These are phyloP conservation scores for Omphaloscelis lunosa DNA, from an alignment of 2,888 invertebrate genomes.

Conservation along the genomic window DNA sequence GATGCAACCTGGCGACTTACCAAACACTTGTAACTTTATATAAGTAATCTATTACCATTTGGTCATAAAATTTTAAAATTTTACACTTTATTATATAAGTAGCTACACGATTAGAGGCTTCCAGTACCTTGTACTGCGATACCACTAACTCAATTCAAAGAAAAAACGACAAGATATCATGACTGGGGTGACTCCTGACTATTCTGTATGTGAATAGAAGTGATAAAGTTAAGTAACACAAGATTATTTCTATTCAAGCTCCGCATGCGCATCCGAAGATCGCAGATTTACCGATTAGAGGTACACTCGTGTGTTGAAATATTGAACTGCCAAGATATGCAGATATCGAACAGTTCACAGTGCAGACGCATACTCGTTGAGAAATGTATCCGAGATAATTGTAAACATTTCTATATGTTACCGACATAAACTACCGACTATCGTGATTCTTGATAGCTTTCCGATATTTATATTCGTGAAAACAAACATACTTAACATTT, in stretches of 20 bases:
- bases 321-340: conserved; percentile 37
- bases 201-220: neutral
- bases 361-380: conserved; percentile 18
- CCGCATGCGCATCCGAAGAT: conserved; percentile 13
- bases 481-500: neutral
- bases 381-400: conserved; percentile 19
- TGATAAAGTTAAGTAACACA: conserved; percentile 18
- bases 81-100: no score
- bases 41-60: conserved; percentile 9
- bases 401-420: conserved; percentile 28
- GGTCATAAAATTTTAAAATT: neutral
- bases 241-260: conserved; percentile 23
- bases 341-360: conserved; percentile 31
- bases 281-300: conserved; percentile 13
- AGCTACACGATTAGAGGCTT: neutral
- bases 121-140: neutral
- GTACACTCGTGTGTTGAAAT: conserved; percentile 23
- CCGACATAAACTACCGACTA: conserved; percentile 12
- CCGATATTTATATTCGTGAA: conserved; percentile 13
- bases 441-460: neutral
- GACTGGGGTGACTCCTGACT: neutral
- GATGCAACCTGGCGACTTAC: conserved; percentile 22
- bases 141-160: conserved; percentile 6
- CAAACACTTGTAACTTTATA: conserved; percentile 33
- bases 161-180: neutral